Percentiles rank a stretch among this genome's conserved stretches.
Evolutionary conservation across 2,797 vertebrate species (phyloP).

Genomic region (Allobates femoralis): DNA sequence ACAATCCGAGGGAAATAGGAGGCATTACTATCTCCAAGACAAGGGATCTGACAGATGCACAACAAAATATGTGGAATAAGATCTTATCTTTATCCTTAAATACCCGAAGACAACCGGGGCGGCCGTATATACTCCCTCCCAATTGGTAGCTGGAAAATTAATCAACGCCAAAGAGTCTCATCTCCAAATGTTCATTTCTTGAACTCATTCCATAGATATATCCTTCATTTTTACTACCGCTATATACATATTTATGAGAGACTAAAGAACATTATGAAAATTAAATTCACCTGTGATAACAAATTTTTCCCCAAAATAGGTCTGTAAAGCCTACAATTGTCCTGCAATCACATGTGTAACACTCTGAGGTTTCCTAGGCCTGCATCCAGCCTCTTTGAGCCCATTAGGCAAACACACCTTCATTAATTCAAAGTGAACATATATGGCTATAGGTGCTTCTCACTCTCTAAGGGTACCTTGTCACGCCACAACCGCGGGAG

Average conservation of each 20-base stretch:
- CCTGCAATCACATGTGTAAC: too few species aligned
- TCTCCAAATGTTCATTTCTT: background rate
- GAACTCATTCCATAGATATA: background rate
- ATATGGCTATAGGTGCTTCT: too few species aligned
- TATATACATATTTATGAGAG: background rate
- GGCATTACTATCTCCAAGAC: conserved; percentile 7
- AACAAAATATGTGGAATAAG: background rate
- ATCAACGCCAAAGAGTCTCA: background rate
- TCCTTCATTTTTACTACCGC: background rate
- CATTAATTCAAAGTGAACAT: too few species aligned
- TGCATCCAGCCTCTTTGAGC: too few species aligned
- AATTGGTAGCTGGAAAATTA: background rate
- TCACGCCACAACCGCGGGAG: too few species aligned
- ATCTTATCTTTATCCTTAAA: conserved; percentile 10
- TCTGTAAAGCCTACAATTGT: too few species aligned
- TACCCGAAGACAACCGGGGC: background rate
- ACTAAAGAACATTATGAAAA: too few species aligned
- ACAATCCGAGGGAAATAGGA: background rate
- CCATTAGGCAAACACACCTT: too few species aligned
- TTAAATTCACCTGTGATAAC: too few species aligned
- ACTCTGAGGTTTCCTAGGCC: too few species aligned
- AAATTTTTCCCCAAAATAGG: too few species aligned
- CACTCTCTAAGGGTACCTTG: too few species aligned
- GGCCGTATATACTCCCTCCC: background rate
- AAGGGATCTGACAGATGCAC: conserved; percentile 2